phyloP scores from a whole-genome alignment of 2,888 invertebrate species.

The Harpalus rubripes region DNA sequence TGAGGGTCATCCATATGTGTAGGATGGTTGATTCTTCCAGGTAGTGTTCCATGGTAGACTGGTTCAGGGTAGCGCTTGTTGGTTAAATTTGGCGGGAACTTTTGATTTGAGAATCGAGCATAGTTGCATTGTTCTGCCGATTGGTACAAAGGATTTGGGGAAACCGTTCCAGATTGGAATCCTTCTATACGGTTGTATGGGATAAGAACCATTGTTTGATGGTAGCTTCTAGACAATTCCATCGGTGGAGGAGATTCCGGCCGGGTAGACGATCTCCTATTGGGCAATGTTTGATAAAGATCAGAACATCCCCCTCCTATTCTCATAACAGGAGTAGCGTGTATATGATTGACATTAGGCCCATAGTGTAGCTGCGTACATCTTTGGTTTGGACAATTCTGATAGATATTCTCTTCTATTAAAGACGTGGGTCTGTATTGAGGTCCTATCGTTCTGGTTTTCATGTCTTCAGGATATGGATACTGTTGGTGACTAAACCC shows the following conservation, averaged over 20 bases:
- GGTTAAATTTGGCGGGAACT: slow-evolving; percentile 75
- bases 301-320: slow-evolving; percentile 74
- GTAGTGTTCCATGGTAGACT: slow-evolving; percentile 73
- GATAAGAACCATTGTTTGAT: slow-evolving; percentile 85
- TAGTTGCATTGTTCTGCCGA: slow-evolving; percentile 71
- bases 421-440: slow-evolving; percentile 75
- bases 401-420: slow-evolving; percentile 78
- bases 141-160: slow-evolving; percentile 73
- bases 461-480: slow-evolving; percentile 72
- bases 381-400: slow-evolving; percentile 78
- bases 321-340: slow-evolving; percentile 74
- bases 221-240: slow-evolving; percentile 80
- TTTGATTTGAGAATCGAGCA: slow-evolving; percentile 71
- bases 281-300: slow-evolving; percentile 74
- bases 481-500: slow-evolving; percentile 71
- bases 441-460: slow-evolving; percentile 70
- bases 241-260: slow-evolving; percentile 87
- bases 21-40: slow-evolving; percentile 70
- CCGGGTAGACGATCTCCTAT: slow-evolving; percentile 76
- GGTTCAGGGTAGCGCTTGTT: slow-evolving; percentile 76
- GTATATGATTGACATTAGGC: slow-evolving; percentile 73
- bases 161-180: slow-evolving; percentile 71
- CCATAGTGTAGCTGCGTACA: slow-evolving; percentile 72
- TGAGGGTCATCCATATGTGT: slow-evolving; percentile 73
- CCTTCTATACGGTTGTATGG: slow-evolving; percentile 81